Conservation (phyloP, 2,797 vertebrate species). For the Sebastes ruberrimus region DNA sequence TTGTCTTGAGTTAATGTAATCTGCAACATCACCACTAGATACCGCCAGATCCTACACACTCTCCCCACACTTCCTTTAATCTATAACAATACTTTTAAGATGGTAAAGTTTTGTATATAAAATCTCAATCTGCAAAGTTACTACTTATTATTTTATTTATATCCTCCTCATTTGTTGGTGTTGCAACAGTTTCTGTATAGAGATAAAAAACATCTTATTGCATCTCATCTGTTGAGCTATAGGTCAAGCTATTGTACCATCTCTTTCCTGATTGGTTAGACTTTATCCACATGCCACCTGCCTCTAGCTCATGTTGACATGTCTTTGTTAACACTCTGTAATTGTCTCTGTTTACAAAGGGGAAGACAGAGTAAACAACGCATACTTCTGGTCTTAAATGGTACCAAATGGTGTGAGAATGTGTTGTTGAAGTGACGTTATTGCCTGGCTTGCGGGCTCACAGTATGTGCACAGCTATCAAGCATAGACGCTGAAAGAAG, state of each 20-base stretch:
- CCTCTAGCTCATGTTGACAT: neutral
- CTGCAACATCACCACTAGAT: too few species aligned
- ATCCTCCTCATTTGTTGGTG: neutral
- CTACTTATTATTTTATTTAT: too few species aligned
- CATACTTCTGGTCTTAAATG: constrained; percentile 28
- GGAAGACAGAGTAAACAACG: neutral
- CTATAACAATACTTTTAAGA: neutral
- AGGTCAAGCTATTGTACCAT: neutral
- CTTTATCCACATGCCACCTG: neutral
- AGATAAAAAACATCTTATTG: neutral
- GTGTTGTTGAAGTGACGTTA: constrained; percentile 21
- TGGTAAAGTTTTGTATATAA: neutral
- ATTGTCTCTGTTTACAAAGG: constrained; percentile 13
- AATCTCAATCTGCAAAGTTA: neutral
- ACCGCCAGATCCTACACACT: too few species aligned
- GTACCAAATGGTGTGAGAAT: constrained; percentile 37
- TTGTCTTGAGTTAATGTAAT: too few species aligned
- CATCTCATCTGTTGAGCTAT: neutral
- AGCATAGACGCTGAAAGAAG: neutral
- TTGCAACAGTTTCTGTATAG: neutral
- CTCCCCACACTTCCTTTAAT: neutral
- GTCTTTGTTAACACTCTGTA: neutral
- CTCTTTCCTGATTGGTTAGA: neutral
- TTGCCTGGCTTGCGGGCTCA: neutral
- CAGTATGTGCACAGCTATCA: neutral